phyloP scores from a whole-genome alignment of 2,797 vertebrate species.

The Pseudopleuronectes americanus region DNA sequence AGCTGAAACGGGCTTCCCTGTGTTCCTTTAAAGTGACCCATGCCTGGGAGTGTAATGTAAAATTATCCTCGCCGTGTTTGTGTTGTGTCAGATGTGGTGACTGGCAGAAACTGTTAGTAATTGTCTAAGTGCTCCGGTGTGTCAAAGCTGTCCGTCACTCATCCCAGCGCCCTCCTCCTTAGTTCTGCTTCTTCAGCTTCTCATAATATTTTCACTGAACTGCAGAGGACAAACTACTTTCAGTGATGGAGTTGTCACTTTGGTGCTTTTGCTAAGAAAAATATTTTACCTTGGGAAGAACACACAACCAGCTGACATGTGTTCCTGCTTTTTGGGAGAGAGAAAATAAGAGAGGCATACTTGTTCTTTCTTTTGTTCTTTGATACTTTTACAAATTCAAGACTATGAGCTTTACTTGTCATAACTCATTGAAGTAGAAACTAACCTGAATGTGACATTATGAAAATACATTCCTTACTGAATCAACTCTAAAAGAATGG shows the following conservation, averaged over 20 bases:
- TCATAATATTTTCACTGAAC: constrained; percentile 88
- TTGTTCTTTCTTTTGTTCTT: constrained; percentile 83
- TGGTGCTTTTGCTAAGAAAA: constrained; percentile 83
- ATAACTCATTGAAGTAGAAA: constrained; percentile 78
- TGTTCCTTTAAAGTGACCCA: constrained; percentile 87
- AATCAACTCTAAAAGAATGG: constrained; percentile 73
- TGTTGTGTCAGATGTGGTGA: constrained; percentile 88
- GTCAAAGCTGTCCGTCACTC: constrained; percentile 88
- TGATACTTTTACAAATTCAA: constrained; percentile 82
- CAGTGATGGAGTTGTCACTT: constrained; percentile 87
- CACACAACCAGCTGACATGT: constrained; percentile 82
- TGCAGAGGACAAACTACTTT: constrained; percentile 87
- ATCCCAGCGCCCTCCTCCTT: constrained; percentile 70
- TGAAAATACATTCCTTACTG: constrained; percentile 76
- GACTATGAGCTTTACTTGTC: constrained; percentile 82
- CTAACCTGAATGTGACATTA: constrained; percentile 79
- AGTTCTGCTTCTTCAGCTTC: constrained; percentile 76
- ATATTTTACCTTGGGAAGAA: constrained; percentile 86
- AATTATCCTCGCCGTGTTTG: constrained; percentile 85
- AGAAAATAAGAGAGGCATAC: constrained; percentile 71
- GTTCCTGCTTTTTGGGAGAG: constrained; percentile 76
- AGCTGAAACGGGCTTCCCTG: constrained; percentile 83
- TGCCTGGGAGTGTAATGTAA: constrained; percentile 84
- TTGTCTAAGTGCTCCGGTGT: constrained; percentile 88
- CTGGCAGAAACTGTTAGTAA: constrained; percentile 88